Base-by-base conservation (phyloP, 1,140 invertebrate genomes). In the Dendrolimus kikuchii region DNA sequence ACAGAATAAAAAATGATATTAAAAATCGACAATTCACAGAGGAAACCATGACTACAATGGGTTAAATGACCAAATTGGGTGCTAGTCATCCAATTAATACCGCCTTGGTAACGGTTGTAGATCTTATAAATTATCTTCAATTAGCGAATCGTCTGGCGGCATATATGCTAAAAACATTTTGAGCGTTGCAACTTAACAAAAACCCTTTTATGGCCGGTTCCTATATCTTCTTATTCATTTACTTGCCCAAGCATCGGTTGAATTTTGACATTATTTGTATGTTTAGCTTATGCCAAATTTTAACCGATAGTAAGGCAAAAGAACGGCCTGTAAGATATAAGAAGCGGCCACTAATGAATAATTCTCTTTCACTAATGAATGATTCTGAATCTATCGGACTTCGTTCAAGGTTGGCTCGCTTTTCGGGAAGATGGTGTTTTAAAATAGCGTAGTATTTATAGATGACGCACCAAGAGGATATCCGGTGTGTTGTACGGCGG, bases 391-490 rank as follows among this genome's bases (percentile, higher is more conserved):
- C 45, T 43, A 57, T 50, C 60, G 60, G 41, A 57, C 65, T 51
- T 48, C 59, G 64, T 66, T 74, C 75, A 78, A 81, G 77, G 75
- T 71, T 69, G 72, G 46, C 57, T 46, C 23, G 23, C 23, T 23
- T 23, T 23, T 62, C 60, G 47, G 61, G 57, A 48, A 46, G 53
- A 37, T 54, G 54, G 55, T 57, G 52, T 55, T 52, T 58, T 54
- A 58, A 53, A 54, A 57, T 47, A 63, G 55, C 54, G 65, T 23
- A 51, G 60, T 78, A 75, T 73, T 74, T 76, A 72, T 71, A 74
- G 65, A 68, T 63, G 68, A 79, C 78, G 75, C 75, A 81, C 75
- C 75, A 64, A 71, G 60, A 64, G 67, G 62, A 64, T 64, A 67
- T 72, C 70, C 70, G 69, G 61, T 62, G 65, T 62, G 43, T 48